phyloP scores from a whole-genome alignment of 1,140 invertebrate genomes.

The Leptinotarsa undecemlineata region DNA sequence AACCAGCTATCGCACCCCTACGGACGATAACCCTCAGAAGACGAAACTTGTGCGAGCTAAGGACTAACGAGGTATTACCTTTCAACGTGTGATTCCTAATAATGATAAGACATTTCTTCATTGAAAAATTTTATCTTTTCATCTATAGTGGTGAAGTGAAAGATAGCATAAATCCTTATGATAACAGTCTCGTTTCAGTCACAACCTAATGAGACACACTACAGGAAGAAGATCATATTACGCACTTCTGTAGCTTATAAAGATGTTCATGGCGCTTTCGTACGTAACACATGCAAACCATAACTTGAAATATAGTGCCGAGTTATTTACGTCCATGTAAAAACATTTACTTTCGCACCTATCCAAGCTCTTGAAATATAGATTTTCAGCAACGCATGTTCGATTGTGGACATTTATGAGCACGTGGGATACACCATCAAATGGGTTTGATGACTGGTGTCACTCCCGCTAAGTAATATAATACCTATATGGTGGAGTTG shows the following conservation, averaged over 20 bases:
- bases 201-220: neutral
- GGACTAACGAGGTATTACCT: too few relatives aligned
- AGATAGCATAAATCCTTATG: too few relatives aligned
- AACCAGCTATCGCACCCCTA: too few relatives aligned
- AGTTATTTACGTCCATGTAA: slow-evolving; percentile 3
- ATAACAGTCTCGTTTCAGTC: neutral
- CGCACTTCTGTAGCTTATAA: neutral
- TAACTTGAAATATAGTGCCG: neutral
- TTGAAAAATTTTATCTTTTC: too few relatives aligned
- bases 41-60: too few relatives aligned
- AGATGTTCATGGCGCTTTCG: neutral
- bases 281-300: neutral
- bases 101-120: too few relatives aligned
- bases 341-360: slow-evolving; percentile 3
- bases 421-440: neutral
- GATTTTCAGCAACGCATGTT: neutral
- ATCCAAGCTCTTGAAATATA: neutral
- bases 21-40: too few relatives aligned
- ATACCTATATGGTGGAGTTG: too few relatives aligned
- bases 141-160: too few relatives aligned
- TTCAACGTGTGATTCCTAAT: too few relatives aligned
- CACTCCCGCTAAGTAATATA: too few relatives aligned
- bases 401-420: neutral
- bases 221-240: neutral
- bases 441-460: neutral